Evolutionary conservation across 2,888 invertebrate genomes (phyloP), one percentile per base, ranked within the genome.

Genomic region (Plebejus argus): DNA sequence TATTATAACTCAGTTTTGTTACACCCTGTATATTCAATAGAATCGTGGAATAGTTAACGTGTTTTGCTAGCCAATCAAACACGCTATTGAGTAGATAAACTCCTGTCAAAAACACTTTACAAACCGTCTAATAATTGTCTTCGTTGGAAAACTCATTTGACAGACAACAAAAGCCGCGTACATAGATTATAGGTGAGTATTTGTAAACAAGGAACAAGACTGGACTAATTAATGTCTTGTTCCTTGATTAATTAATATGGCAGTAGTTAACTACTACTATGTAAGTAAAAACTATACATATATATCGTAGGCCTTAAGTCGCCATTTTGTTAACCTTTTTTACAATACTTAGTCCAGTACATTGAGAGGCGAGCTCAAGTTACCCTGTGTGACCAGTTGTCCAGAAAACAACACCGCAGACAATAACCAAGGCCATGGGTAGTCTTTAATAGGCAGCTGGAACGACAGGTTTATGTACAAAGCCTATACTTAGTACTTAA

Each of bases 361-460:
- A 66, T 66, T 66, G 66, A 66, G 66, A 66, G 15, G 28, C 28
- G 61, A 23, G 61, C 66, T 66, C 66, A 28, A 15, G 15, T 66
- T 66, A 66, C 28, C 66, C 66, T 28, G 66, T 66, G 28, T 28
- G 66, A 66, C 66, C 66, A 66, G 66, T 66, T 66, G 66, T 66
- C 66, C 66, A 66, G 66, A 66, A 66, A 61, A 61, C 61, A 61
- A 61, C 61, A 12, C 61, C 66, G 7, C 66, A 28, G 66, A 66
- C 66, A 33, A 66, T 66, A 12, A 20, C 66, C 61, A 66, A 66
- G 66, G 66, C 28, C 66, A 61, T 23, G 66, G 66, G 28, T 66
- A 66, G 66, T 66, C 66, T 66, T 66, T 66, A 66, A 66, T 66
- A 66, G 66, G 66, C 66, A 66, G 66, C 66, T 33, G 28, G 66